Evolutionary conservation across 2,797 vertebrate genomes (phyloP), one percentile per base, ranked within the genome.

Genomic region (Hoplostethus atlanticus): DNA sequence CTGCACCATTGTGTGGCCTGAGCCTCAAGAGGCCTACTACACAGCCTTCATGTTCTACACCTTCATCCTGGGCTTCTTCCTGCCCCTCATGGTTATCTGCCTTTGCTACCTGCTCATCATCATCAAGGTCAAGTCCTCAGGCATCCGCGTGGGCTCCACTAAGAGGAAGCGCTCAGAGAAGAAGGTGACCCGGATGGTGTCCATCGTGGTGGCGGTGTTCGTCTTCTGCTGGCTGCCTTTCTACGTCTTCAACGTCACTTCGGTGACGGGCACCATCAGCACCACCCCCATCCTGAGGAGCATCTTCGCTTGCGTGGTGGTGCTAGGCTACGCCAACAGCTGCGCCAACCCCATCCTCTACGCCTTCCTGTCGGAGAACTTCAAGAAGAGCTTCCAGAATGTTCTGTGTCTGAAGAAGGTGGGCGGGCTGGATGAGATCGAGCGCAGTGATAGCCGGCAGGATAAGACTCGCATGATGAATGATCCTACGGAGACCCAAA

Each of bases 321-420:
- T 97, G 64, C 95, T 99, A 57, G 97, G 96, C 68, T 99, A 99
- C 0, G 97, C 98, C 80, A 99, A 99, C 89, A 98, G 97, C 92
- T 99, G 98, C 0, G 97, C 97, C 86, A 99, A 99, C 88, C 98
- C 98, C 50, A 98, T 99, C 85, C 96, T 99, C 3, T 99, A 99
- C 0, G 98, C 98, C 71, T 99, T 99, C 91, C 91, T 99, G 79
- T 99, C 97, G 0, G 97, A 99, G 90, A 99, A 99, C 94, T 99
- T 98, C 92, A 98, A 97, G 92, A 99, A 99, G 93, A 99, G 98
- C 87, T 99, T 99, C 92, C 96, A 98, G 94, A 99, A 99, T 3
- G 97, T 98, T 11, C 94, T 99, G 51, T 98, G 97, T 86, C 90
- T 98, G 73, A 94, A 96, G 84, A 97, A 96, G 92, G 95, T 95